A percentile compares a stretch with the other conserved stretches of the same genome.
These are phyloP conservation scores for Lathronympha strigana DNA, from an alignment of 2,888 invertebrate genomes.

Conservation along the genomic window DNA sequence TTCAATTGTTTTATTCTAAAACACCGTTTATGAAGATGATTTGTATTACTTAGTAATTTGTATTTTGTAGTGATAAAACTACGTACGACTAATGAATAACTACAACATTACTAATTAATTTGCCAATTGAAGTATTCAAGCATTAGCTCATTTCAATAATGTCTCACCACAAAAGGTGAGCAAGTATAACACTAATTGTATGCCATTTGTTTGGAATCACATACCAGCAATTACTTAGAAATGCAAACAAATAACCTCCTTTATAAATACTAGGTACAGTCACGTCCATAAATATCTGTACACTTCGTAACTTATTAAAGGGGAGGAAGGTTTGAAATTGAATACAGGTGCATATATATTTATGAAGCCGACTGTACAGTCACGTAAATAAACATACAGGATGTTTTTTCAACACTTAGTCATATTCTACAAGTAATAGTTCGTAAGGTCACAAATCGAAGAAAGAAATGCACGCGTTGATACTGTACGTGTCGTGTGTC, in stretches of 20 bases:
- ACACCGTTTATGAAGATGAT: no score
- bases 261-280: constrained; percentile 47
- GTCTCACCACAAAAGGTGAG: constrained; percentile 28
- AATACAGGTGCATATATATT: no score
- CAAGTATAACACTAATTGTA: constrained; percentile 31
- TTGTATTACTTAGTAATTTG: no score
- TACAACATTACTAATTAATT: constrained; percentile 11
- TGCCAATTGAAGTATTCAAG: neutral
- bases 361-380: no score
- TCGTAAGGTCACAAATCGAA: no score
- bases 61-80: neutral
- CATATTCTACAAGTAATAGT: no score
- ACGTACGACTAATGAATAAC: neutral
- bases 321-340: no score
- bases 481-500: no score
- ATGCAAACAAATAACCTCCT: constrained; percentile 65
- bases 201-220: constrained; percentile 58
- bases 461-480: no score
- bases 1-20: no score
- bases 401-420: no score
- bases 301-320: neutral
- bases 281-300: neutral
- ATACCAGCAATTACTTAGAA: constrained; percentile 67
- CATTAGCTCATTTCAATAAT: constrained; percentile 20
- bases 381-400: no score